Evolutionary conservation across 2,888 invertebrate genomes (phyloP).

Genomic region (Zygaena filipendulae): DNA sequence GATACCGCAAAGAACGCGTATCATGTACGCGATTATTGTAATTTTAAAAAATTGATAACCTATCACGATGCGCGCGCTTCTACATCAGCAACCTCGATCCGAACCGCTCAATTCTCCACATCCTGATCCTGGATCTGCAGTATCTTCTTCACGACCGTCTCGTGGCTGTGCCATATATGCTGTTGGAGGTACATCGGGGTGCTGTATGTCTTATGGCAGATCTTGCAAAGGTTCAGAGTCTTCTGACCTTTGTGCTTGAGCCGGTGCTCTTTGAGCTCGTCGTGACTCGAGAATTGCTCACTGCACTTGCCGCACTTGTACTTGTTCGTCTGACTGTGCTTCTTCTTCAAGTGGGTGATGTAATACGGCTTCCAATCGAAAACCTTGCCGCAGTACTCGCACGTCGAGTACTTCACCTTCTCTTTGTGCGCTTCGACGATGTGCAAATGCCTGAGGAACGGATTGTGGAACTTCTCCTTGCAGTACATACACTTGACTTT

Average conservation of each 20-base stretch:
- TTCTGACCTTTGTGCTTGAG: slow-evolving; percentile 30
- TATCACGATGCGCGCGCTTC: too few relatives aligned
- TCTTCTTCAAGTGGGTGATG: slow-evolving; percentile 37
- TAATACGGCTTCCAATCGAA: slow-evolving; percentile 53
- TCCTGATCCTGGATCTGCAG: too few relatives aligned
- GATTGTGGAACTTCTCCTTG: slow-evolving; percentile 22
- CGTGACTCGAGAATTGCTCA: slow-evolving; percentile 23
- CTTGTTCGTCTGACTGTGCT: slow-evolving; percentile 33
- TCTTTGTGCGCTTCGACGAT: slow-evolving; percentile 27
- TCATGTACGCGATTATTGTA: too few relatives aligned
- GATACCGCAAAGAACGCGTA: too few relatives aligned
- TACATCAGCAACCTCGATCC: too few relatives aligned
- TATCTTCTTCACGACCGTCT: too few relatives aligned
- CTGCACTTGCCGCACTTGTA: slow-evolving; percentile 24
- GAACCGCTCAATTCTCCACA: too few relatives aligned
- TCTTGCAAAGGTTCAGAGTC: slow-evolving; percentile 7
- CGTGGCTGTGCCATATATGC: too few relatives aligned
- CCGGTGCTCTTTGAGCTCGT: slow-evolving; percentile 33
- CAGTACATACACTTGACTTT: slow-evolving; percentile 35
- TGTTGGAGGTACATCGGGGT: neutral
- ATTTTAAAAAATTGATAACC: too few relatives aligned
- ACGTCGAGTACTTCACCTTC: slow-evolving; percentile 24
- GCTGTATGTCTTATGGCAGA: neutral
- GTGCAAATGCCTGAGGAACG: slow-evolving; percentile 28
- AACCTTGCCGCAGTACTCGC: slow-evolving; percentile 40